Evolutionary conservation across 2,888 invertebrate species (phyloP).

Genomic region (Coelogynopora nodosa): DNA sequence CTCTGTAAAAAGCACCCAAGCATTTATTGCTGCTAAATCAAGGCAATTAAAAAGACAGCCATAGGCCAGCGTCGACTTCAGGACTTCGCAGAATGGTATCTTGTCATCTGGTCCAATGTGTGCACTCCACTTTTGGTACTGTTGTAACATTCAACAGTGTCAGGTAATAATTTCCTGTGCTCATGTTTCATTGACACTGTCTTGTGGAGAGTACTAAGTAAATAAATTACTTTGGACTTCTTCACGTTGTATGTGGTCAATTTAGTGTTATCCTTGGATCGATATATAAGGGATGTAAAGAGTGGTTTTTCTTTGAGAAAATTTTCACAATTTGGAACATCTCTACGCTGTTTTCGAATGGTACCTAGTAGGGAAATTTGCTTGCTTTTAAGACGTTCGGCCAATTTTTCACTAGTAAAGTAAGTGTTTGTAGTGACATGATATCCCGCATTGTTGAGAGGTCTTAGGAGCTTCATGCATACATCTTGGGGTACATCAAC

Average conservation of each 20-base stretch:
- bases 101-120: conserved; percentile 10
- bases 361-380: conserved; percentile 33
- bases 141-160: conserved; percentile 35
- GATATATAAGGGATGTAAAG: background rate
- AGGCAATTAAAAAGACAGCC: conserved; percentile 14
- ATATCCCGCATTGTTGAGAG: conserved; percentile 27
- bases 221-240: conserved; percentile 10
- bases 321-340: conserved; percentile 29
- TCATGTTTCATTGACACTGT: conserved; percentile 4
- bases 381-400: background rate
- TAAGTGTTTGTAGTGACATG: conserved; percentile 23
- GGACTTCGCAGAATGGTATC: background rate
- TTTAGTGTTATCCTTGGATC: background rate
- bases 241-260: conserved; percentile 34
- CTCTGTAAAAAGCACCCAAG: background rate
- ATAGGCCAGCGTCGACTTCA: conserved; percentile 4
- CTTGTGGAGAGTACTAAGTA: conserved; percentile 37
- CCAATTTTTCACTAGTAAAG: background rate
- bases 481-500: background rate
- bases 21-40: conserved; percentile 12
- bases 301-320: background rate
- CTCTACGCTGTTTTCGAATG: conserved; percentile 1
- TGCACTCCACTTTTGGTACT: conserved; percentile 33
- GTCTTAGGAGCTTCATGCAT: conserved; percentile 14
- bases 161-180: background rate